Base-by-base conservation (phyloP, 2,113 vertebrate species). In the Aegithalos caudatus region DNA sequence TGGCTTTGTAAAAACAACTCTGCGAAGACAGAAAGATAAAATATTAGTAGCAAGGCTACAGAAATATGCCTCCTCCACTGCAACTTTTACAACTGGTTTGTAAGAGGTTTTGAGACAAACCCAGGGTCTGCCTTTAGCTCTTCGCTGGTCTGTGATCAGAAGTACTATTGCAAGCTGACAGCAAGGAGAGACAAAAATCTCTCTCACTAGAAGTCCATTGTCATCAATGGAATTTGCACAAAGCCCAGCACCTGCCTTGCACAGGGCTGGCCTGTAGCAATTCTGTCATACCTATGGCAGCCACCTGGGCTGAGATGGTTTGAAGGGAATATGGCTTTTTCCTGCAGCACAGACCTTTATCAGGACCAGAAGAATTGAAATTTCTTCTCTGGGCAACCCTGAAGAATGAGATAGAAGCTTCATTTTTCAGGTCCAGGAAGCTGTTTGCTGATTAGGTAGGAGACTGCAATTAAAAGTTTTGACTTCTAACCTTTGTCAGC, bases 1-100 rank as follows among this genome's bases (percentile, higher is more conserved):
- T 80, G 70, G 21, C 38, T 92, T 82, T 57, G 25, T 54, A 77
- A 88, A 92, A 95, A 80, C 58, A 95, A 21, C 47, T 60, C 89
- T 84, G 25, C 23, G 42, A 83, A 81, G 54, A 45, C 29, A 71
- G 60, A 70, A 78, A 57, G 37, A 73, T 35, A 57, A 86, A 65
- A 50, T 62, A 74, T 47, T 61, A 29, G 40, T 62, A 56, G 35
- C 11, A 29, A 73, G 2, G 6, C 35, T 44, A 80, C 25, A 71
- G 56, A 91, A 95, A 47, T 8, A 62, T 0, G 3, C 15, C 23
- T 81, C 60, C 33, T 60, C 14, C 13, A 11, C 48, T 71, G 45
- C 42, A 76, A 19, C 9, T 25, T 76, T 45, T 76, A 72, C 14
- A 54, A 7, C 20, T 29, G 13, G 38, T 54, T 67, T 56, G 6